phyloP scores from a whole-genome alignment of 2,113 vertebrate genomes.

The Halichoeres trimaculatus region DNA sequence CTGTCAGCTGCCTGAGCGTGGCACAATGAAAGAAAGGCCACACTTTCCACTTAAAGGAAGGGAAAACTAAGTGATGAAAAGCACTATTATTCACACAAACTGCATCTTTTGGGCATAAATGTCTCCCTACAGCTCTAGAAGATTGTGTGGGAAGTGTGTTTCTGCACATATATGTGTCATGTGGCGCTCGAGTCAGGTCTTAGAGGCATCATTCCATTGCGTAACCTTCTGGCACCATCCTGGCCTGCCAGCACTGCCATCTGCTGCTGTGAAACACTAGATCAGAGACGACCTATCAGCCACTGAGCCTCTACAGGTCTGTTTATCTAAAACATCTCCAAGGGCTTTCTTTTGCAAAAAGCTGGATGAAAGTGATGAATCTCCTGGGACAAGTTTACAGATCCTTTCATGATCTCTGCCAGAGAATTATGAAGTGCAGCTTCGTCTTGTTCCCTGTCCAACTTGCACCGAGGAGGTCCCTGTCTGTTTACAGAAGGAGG shows the following conservation, averaged over 20 bases:
- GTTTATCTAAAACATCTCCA: conserved; percentile 37
- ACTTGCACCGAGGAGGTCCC: conserved; percentile 31
- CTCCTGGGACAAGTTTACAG: conserved; percentile 20
- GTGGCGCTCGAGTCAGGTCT: conserved; percentile 73
- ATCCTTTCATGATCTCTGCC: conserved; percentile 21
- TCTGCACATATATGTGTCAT: conserved; percentile 71
- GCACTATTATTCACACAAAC: conserved; percentile 3
- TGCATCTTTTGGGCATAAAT: conserved; percentile 13
- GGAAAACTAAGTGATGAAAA: background rate
- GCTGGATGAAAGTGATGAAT: conserved; percentile 29
- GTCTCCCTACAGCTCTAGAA: conserved; percentile 36
- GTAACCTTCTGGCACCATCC: conserved; percentile 81
- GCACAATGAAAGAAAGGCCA: conserved; percentile 1
- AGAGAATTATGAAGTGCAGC: conserved; percentile 5
- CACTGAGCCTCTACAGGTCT: conserved; percentile 66
- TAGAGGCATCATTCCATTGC: conserved; percentile 82
- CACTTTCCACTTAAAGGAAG: background rate
- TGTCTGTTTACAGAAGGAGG: conserved; percentile 25
- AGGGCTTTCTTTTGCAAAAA: background rate
- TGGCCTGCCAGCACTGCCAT: conserved; percentile 84
- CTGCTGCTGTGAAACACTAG: conserved; percentile 79
- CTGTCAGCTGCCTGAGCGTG: conserved; percentile 65
- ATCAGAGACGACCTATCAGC: conserved; percentile 68
- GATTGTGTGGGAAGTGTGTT: conserved; percentile 72
- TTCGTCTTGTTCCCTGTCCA: conserved; percentile 17